Percentiles rank a stretch among this genome's conserved stretches.
phyloP scores from a whole-genome alignment of 2,888 invertebrate species.

The Caradrina kadenii region DNA sequence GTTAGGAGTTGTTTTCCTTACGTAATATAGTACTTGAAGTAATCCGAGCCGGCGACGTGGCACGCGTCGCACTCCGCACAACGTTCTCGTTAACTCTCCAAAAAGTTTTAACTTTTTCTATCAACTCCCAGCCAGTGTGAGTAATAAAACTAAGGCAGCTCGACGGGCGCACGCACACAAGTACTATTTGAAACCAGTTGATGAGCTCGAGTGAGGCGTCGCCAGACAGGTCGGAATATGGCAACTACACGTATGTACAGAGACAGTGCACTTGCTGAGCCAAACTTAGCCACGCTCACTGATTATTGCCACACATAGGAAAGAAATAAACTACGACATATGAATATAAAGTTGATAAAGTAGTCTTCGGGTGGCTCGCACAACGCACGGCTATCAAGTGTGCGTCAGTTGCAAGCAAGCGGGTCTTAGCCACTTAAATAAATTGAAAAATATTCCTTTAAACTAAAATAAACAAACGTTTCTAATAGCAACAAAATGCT shows the following conservation, averaged over 20 bases:
- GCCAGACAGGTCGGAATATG: background rate
- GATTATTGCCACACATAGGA: too few relatives aligned
- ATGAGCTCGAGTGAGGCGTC: constrained; percentile 12
- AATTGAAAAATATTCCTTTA: background rate
- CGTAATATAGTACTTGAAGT: background rate
- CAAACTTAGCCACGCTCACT: too few relatives aligned
- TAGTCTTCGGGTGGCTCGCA: too few relatives aligned
- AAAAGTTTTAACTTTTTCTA: constrained; percentile 26
- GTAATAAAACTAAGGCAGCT: constrained; percentile 21
- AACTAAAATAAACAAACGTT: background rate
- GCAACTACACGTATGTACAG: background rate
- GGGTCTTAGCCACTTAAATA: too few relatives aligned
- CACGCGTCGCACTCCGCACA: background rate
- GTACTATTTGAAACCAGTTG: constrained; percentile 15
- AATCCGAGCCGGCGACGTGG: background rate
- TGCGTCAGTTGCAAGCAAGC: too few relatives aligned
- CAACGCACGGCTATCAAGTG: too few relatives aligned
- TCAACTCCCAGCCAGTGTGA: background rate
- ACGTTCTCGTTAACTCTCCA: background rate
- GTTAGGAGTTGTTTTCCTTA: too few relatives aligned
- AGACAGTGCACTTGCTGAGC: too few relatives aligned
- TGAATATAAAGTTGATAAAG: too few relatives aligned
- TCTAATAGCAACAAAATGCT: constrained; percentile 18
- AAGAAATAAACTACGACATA: too few relatives aligned
- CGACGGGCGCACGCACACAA: background rate